A percentile compares a stretch with the other conserved stretches of the same genome.
Evolutionary conservation across 2,797 vertebrate species (phyloP).

Genomic region (Lepus townsendii): DNA sequence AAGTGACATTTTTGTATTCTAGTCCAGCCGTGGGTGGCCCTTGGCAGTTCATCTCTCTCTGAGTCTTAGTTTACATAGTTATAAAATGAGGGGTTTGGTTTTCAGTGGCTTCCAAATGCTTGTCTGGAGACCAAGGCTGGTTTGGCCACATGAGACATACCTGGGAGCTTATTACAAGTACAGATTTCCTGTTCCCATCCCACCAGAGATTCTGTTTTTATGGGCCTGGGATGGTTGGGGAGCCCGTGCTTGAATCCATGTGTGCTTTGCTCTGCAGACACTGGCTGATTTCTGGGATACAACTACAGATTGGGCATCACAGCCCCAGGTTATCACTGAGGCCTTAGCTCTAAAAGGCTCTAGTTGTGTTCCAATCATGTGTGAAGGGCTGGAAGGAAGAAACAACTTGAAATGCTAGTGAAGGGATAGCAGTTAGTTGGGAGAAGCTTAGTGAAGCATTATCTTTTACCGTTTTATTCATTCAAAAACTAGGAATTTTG

Average conservation of each 20-base stretch:
- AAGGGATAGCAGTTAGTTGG: not conserved
- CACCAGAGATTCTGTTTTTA: not conserved
- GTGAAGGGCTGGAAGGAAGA: not conserved
- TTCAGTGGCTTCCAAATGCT: not conserved
- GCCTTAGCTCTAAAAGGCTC: not conserved
- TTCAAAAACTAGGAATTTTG: conserved; percentile 38
- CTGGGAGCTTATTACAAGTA: not conserved
- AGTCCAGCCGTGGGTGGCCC: not conserved
- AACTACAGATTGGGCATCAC: not conserved
- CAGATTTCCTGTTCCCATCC: not conserved
- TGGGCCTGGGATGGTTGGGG: not conserved
- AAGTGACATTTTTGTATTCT: not conserved
- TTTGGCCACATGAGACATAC: not conserved
- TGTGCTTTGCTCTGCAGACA: not conserved
- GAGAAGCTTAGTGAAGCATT: conserved; percentile 18
- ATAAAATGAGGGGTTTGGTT: conserved; percentile 15
- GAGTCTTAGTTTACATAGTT: not conserved
- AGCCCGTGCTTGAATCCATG: not conserved
- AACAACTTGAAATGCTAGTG: not conserved
- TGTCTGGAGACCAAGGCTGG: not conserved
- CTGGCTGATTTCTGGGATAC: not conserved
- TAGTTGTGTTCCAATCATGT: not conserved
- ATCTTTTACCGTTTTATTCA: conserved; percentile 15
- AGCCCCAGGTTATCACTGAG: not conserved
- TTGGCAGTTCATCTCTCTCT: not conserved